These are phyloP conservation scores for Rhincodon typus DNA, from an alignment of 2,797 vertebrate species.

Conservation along the genomic window DNA sequence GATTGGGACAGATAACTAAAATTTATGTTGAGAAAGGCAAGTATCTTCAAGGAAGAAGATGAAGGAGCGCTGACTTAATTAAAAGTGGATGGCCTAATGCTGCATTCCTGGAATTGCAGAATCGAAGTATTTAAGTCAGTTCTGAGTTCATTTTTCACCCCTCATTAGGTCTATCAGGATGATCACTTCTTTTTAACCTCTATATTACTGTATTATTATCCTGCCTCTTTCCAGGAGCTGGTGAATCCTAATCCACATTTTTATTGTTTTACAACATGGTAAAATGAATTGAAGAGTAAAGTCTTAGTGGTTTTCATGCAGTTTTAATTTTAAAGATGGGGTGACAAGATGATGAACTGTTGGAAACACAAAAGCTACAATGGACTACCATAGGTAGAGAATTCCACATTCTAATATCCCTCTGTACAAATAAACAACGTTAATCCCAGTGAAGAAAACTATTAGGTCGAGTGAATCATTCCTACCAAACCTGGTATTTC, in stretches of 20 bases:
- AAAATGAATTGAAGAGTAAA: not conserved
- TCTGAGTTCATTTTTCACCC: not conserved
- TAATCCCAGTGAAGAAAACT: not conserved
- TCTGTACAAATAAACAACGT: not conserved
- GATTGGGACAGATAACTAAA: not conserved
- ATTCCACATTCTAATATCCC: not conserved
- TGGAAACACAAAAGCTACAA: not conserved
- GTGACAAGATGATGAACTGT: not conserved
- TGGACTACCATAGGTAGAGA: not conserved
- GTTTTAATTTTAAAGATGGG: not conserved
- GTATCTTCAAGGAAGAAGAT: not conserved
- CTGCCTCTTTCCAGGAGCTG: not conserved
- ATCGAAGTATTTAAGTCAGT: not conserved
- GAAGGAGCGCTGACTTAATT: not conserved
- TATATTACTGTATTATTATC: not conserved
- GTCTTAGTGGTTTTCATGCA: not conserved
- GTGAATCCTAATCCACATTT: not conserved
- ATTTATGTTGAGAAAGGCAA: conserved; percentile 9
- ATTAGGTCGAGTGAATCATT: not conserved
- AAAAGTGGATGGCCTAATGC: not conserved
- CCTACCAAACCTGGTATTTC: not conserved
- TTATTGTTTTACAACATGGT: not conserved
- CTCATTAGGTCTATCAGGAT: not conserved
- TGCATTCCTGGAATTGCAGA: too few relatives aligned
- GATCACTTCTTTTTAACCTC: not conserved